A percentile compares a stretch with the other conserved stretches of the same genome.
These are phyloP conservation scores for Streblospio benedicti DNA, from an alignment of 1,140 invertebrate species.

Conservation along the genomic window DNA sequence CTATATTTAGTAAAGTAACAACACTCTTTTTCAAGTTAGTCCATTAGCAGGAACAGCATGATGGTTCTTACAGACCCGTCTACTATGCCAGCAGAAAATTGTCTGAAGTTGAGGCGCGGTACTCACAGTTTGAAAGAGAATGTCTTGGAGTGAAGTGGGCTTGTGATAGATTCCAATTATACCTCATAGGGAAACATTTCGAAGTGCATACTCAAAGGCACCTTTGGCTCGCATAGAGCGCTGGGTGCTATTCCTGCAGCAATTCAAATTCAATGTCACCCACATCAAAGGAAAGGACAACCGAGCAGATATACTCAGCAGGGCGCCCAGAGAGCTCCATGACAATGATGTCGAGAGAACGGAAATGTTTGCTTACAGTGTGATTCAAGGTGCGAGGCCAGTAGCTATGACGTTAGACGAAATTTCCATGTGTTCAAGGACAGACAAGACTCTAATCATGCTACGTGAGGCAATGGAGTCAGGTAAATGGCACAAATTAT, in stretches of 20 bases:
- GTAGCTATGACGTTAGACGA: too few relatives aligned
- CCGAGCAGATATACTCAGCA: slow-evolving; percentile 1
- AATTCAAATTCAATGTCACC: slow-evolving; percentile 1
- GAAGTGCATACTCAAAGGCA: not conserved
- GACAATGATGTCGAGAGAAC: slow-evolving; percentile 25
- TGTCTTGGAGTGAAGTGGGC: not conserved
- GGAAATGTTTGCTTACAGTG: too few relatives aligned
- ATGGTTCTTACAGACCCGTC: not conserved
- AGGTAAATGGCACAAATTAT: too few relatives aligned
- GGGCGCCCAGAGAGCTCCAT: not conserved
- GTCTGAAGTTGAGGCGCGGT: not conserved
- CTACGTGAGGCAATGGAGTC: too few relatives aligned
- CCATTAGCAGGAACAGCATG: not conserved
- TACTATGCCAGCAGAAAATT: slow-evolving; percentile 3
- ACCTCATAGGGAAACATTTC: not conserved
- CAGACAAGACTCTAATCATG: too few relatives aligned
- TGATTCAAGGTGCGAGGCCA: too few relatives aligned
- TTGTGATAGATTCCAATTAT: not conserved
- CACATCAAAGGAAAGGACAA: not conserved
- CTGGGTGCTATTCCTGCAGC: slow-evolving; percentile 7
- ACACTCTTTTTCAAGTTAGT: too few relatives aligned
- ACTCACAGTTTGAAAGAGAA: not conserved
- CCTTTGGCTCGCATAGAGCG: slow-evolving; percentile 1
- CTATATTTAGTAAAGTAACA: too few relatives aligned
- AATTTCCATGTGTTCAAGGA: too few relatives aligned